phyloP scores from a whole-genome alignment of 2,797 vertebrate genomes.

The Channa striata region DNA sequence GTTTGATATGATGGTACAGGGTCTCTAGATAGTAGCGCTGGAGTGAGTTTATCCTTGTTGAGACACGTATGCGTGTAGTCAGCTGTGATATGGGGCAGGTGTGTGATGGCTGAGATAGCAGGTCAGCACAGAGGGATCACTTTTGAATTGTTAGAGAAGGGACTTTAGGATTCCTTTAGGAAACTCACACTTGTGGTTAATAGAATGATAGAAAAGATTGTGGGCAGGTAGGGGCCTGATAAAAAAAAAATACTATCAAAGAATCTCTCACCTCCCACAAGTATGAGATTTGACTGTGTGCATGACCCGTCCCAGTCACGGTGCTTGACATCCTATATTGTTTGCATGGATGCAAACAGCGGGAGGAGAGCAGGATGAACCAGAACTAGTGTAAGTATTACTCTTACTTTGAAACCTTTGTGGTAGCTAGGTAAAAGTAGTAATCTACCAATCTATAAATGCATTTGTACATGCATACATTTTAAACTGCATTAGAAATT shows the following conservation, averaged over 20 bases:
- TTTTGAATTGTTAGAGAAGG: constrained; percentile 13
- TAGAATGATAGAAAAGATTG: constrained; percentile 55
- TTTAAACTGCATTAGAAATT: neutral
- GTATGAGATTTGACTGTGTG: neutral
- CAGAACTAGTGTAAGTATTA: neutral
- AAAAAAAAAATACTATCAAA: constrained; percentile 37
- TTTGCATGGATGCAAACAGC: constrained; percentile 13
- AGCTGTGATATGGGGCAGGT: constrained; percentile 56
- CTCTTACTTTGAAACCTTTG: too few relatives aligned
- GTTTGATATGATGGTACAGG: constrained; percentile 53
- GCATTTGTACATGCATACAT: too few relatives aligned
- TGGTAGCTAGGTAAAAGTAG: neutral
- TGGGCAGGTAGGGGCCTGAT: constrained; percentile 55
- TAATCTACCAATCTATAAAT: neutral
- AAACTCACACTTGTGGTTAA: constrained; percentile 29
- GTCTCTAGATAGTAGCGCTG: constrained; percentile 41
- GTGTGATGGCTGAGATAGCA: constrained; percentile 62
- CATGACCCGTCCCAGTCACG: neutral
- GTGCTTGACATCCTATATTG: neutral
- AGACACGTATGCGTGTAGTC: constrained; percentile 43
- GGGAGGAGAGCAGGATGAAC: neutral
- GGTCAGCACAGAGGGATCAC: constrained; percentile 7
- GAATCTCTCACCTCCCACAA: constrained; percentile 29
- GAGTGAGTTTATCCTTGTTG: constrained; percentile 47
- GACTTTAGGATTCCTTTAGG: neutral